Evolutionary conservation across 2,797 vertebrate species (phyloP).

Genomic region (Acanthurus tractus): DNA sequence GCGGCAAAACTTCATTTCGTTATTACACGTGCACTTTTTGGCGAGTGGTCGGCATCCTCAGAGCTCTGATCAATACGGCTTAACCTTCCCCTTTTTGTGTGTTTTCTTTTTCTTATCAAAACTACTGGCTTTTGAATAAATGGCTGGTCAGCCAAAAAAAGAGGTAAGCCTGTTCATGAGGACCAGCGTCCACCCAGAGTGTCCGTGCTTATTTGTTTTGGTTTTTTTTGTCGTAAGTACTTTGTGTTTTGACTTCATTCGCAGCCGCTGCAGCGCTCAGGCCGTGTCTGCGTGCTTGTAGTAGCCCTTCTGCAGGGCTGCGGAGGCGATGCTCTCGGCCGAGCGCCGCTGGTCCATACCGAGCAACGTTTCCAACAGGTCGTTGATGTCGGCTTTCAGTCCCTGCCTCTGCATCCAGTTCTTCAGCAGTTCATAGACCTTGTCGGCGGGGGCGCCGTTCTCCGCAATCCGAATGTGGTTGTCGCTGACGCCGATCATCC

Average conservation of each 20-base stretch:
- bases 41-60: conserved; percentile 49
- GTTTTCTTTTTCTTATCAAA: conserved; percentile 55
- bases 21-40: conserved; percentile 38
- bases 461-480: conserved; percentile 86
- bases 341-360: conserved; percentile 86
- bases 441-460: conserved; percentile 75
- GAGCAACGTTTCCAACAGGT: conserved; percentile 81
- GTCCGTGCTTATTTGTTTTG: conserved; percentile 61
- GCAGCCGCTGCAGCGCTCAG: conserved; percentile 55
- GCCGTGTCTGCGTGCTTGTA: conserved; percentile 79
- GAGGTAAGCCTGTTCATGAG: conserved; percentile 72
- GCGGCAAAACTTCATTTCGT: conserved; percentile 20
- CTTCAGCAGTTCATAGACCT: conserved; percentile 87
- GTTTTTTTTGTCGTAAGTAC: conserved; percentile 46
- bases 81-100: conserved; percentile 64
- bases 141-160: conserved; percentile 61
- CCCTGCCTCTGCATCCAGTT: conserved; percentile 88
- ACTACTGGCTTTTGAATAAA: conserved; percentile 78
- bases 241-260: conserved; percentile 28
- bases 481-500: conserved; percentile 85
- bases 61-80: conserved; percentile 46
- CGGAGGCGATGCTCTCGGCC: conserved; percentile 83
- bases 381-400: conserved; percentile 86
- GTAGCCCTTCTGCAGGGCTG: conserved; percentile 80
- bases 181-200: conserved; percentile 48